Evolutionary conservation across 2,888 invertebrate genomes (phyloP), one percentile per base, ranked within the genome.

Genomic region (Pyralis farinalis): DNA sequence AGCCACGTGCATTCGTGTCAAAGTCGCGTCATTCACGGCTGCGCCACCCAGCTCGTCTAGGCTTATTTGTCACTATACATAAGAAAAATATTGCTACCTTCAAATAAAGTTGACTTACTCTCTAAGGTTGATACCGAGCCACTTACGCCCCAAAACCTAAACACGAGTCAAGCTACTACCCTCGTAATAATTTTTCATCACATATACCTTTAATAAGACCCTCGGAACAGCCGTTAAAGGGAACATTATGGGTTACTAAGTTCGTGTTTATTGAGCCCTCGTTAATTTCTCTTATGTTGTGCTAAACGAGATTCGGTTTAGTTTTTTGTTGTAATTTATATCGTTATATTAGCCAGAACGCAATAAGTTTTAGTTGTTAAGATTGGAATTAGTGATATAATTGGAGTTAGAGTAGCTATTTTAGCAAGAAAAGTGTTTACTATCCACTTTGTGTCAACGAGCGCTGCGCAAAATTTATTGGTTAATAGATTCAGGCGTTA

Each of bases 201-300:
- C 47, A 37, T 32, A 41, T 47, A n/a, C n/a, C n/a, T n/a, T n/a
- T n/a, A 51, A 51, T 51, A 47, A 47, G 50, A 40, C 40, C 44
- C 43, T 46, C 42, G 35, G 41, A 35, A 32, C 32, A 37, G 46
- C 39, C 44, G 37, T 51, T 51, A 51, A 43, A 39, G 31, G 25
- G 4, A 36, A 39, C 47, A 47, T 51, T 46, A 47, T 31, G 36
- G 30, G 29, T 40, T 44, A 46, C 44, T 46, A 41, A 38, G 37
- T 37, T 30, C 42, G 12, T 45, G 45, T 51, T 47, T 47, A 47
- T 51, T 46, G 47, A 34, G 27, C 34, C 36, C 34, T 25, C 43
- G 30, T 40, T 46, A 44, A 48, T 43, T 40, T 34, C 22, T 34
- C 44, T 29, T 43, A 40, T 43, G 42, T 41, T 36, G 38, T 35